Conservation (phyloP, 2,797 vertebrate genomes). For the Xenops minutus region DNA sequence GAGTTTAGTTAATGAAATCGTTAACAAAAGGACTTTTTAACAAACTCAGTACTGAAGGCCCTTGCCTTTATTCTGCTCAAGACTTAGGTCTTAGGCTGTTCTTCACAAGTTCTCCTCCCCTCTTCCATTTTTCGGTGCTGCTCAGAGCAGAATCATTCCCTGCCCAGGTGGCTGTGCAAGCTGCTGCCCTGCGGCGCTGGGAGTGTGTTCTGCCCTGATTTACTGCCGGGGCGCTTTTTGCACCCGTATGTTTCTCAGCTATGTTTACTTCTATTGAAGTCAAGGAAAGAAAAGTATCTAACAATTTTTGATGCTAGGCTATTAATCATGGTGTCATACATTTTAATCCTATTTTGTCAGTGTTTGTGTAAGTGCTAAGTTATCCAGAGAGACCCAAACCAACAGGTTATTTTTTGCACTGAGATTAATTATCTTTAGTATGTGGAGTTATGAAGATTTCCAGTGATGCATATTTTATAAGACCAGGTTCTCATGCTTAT, state of each 20-base stretch:
- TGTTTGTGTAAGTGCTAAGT: background rate
- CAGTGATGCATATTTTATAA: background rate
- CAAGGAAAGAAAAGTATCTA: background rate
- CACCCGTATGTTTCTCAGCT: background rate
- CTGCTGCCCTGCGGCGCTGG: rapidly evolving
- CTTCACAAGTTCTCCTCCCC: background rate
- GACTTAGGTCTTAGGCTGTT: background rate
- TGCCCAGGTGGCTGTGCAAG: background rate
- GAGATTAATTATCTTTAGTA: background rate
- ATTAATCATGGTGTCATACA: background rate
- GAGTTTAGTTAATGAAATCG: background rate
- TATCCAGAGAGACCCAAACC: background rate
- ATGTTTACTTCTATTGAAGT: background rate
- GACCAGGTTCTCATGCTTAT: background rate
- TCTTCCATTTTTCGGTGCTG: background rate
- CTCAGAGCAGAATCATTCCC: background rate
- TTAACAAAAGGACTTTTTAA: background rate
- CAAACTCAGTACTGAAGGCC: background rate
- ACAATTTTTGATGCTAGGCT: background rate
- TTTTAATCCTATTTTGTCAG: background rate
- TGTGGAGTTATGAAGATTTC: background rate
- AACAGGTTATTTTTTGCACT: background rate
- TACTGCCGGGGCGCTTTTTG: background rate
- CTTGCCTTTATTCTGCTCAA: background rate
- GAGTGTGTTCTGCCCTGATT: background rate